These are phyloP conservation scores for Luffia ferchaultella DNA, from an alignment of 2,888 invertebrate genomes.

Conservation along the genomic window DNA sequence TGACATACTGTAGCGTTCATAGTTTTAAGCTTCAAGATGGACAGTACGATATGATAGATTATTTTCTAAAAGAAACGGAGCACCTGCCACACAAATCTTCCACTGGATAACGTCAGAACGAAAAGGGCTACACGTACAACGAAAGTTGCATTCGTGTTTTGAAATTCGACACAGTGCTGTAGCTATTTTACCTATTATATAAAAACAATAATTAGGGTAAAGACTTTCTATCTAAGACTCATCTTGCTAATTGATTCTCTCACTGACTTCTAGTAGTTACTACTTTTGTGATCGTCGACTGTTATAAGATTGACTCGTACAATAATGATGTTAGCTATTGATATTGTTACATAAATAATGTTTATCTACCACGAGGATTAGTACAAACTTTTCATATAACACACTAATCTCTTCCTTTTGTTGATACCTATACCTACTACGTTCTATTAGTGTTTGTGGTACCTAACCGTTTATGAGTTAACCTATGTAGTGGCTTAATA, in stretches of 20 bases:
- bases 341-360: constrained; percentile 53
- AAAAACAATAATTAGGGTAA: background rate
- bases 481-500: no score
- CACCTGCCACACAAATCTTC: constrained; percentile 60
- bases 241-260: background rate
- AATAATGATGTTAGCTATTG: constrained; percentile 57
- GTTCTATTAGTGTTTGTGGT: no score
- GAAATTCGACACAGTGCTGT: background rate
- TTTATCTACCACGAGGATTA: background rate
- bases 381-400: background rate
- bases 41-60: constrained; percentile 54
- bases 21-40: constrained; percentile 40
- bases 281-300: constrained; percentile 48
- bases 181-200: background rate
- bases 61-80: no score
- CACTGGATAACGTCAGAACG: background rate
- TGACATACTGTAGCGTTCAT: constrained; percentile 22
- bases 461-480: no score
- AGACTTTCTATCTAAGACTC: background rate
- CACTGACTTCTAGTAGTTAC: constrained; percentile 20
- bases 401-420: background rate
- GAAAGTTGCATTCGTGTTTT: background rate
- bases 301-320: constrained; percentile 56
- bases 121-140: background rate
- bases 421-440: no score